Evolutionary conservation across 2,113 vertebrate genomes (phyloP), one percentile per base, ranked within the genome.

Genomic region (Tyrannus savana): DNA sequence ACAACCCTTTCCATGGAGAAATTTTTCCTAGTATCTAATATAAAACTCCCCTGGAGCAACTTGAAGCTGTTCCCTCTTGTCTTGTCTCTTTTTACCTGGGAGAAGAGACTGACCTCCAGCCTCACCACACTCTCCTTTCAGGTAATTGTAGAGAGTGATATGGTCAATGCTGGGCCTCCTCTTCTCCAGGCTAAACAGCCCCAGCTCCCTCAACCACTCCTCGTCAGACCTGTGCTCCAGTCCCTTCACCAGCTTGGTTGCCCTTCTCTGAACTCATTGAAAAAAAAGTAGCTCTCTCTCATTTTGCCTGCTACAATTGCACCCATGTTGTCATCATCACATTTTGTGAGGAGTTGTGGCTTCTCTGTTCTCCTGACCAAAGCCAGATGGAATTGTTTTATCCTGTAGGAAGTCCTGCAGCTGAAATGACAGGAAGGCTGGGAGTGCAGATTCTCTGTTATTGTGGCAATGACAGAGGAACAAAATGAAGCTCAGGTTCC

Each of bases 151-250:
- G 47, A 42, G 47, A 55, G 41, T 31, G n/a, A 6, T 47, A 41
- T 35, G 10, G 14, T 47, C 24, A 30, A 7, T 8, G n/a, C 59
- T 76, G 13, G 35, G 21, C 24, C 31, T 55, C 25, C n/a, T 69
- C 17, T 68, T 60, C 30, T 76, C 41, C 24, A 44, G 28, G 9
- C 12, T 25, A 12, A 50, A n/a, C 30, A 52, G 14, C 12, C 19
- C 5, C 7, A 14, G 15, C 16, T 46, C 7, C 16, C 24, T 10
- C 11, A 31, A 21, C 18, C 0, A 0, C 30, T 83, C 30, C 7
- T 89, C 9, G 9, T 35, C 14, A 35, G 25, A 12, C 13, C 35
- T 60, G 24, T 62, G 30, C n/a, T 83, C 30, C 21, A 18, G 7
- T 47, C 14, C 16, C 19, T 31, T 60, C 19, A 47, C 6, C 44